A percentile compares a stretch with the other conserved stretches of the same genome.
phyloP scores from a whole-genome alignment of 2,888 invertebrate species.

The Melinaea menophilus region DNA sequence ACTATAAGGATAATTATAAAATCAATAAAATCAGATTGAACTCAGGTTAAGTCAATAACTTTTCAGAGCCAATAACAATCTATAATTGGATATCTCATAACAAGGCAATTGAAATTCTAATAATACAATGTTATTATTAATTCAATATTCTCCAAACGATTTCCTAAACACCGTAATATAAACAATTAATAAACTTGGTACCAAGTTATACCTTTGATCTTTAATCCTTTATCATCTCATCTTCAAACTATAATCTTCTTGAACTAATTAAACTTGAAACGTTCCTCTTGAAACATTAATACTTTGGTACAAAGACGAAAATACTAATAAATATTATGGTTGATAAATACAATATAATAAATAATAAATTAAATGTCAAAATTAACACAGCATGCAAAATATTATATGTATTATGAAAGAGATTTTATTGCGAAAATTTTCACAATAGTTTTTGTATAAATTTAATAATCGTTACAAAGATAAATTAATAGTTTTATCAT shows the following conservation, averaged over 20 bases:
- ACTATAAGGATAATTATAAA: too few relatives aligned
- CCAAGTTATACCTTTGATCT: conserved; percentile 21
- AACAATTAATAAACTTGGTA: conserved; percentile 6
- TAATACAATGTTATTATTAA: neutral
- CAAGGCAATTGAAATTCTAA: neutral
- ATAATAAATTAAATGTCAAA: neutral
- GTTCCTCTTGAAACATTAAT: conserved; percentile 12
- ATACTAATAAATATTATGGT: neutral
- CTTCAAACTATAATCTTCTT: conserved; percentile 16
- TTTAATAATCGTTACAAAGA: too few relatives aligned
- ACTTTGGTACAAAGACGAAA: neutral
- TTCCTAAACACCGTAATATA: neutral
- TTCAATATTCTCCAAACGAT: too few relatives aligned
- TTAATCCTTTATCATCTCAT: conserved; percentile 12
- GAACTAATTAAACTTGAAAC: conserved; percentile 21
- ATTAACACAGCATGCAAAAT: neutral
- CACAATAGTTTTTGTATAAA: too few relatives aligned
- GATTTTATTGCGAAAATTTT: too few relatives aligned
- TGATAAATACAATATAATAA: neutral
- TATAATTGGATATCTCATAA: neutral
- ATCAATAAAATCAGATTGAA: too few relatives aligned
- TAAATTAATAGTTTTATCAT: too few relatives aligned
- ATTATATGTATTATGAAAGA: too few relatives aligned
- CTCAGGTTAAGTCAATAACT: too few relatives aligned
- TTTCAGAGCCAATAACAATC: too few relatives aligned